These are phyloP conservation scores for Corydoras maculifer DNA, from an alignment of 2,113 vertebrate genomes.

Conservation along the genomic window DNA sequence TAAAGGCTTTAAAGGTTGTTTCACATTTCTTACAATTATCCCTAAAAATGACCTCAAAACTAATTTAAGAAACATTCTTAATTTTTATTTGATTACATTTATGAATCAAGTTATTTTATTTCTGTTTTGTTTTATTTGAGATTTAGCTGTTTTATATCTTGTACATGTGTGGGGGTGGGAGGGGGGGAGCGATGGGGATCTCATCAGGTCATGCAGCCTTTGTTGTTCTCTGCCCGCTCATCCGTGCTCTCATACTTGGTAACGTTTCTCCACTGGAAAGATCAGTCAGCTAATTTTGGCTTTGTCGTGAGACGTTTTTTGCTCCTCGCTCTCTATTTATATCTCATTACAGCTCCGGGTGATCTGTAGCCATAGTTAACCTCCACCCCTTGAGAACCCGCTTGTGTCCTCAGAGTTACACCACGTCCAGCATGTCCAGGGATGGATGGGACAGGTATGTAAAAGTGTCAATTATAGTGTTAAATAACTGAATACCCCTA, in stretches of 20 bases:
- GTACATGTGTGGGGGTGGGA: no score
- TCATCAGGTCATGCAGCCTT: neutral
- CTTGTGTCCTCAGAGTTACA: neutral
- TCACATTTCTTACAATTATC: no score
- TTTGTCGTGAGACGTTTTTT: neutral
- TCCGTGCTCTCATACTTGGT: neutral
- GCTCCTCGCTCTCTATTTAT: slow-evolving; percentile 2
- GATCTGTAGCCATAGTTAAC: slow-evolving; percentile 2
- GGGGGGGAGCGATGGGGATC: neutral
- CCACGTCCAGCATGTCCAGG: neutral
- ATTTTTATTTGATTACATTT: no score
- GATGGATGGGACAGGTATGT: no score
- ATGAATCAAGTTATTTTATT: no score
- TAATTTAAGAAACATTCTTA: no score
- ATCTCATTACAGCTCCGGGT: neutral
- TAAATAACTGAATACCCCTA: no score
- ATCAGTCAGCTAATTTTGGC: neutral
- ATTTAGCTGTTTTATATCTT: no score
- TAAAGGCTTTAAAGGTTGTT: no score
- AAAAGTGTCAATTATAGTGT: no score
- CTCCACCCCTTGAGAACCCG: slow-evolving; percentile 4
- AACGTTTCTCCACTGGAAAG: neutral
- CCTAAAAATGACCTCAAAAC: no score
- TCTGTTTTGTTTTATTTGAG: no score
- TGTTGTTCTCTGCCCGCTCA: neutral